phyloP scores from a whole-genome alignment of 2,888 invertebrate species.

The Drosophila greeni region DNA sequence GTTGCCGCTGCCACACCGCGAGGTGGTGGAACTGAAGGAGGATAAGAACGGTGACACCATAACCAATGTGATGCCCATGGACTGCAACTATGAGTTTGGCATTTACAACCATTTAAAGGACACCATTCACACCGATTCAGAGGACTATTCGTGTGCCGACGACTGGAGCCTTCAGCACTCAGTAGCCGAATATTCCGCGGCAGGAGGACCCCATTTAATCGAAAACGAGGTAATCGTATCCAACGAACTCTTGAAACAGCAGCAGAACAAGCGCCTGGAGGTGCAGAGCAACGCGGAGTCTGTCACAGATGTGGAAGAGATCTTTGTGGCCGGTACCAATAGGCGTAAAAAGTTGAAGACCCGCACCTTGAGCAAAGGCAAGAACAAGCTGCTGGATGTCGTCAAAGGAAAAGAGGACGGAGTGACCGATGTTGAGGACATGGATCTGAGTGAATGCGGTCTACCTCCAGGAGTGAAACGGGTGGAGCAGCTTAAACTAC shows the following conservation, averaged over 20 bases:
- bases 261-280: constrained; percentile 69
- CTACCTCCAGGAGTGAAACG: constrained; percentile 49
- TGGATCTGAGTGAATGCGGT: constrained; percentile 77
- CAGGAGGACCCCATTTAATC: constrained; percentile 49
- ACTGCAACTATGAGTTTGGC: constrained; percentile 75
- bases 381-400: constrained; percentile 68
- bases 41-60: constrained; percentile 78
- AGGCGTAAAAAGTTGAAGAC: constrained; percentile 76
- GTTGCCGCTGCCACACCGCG: constrained; percentile 79
- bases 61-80: constrained; percentile 79
- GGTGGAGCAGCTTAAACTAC: constrained; percentile 54
- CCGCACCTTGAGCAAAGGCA: constrained; percentile 72
- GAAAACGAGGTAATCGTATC: constrained; percentile 72
- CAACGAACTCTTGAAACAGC: constrained; percentile 72
- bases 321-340: constrained; percentile 74
- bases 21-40: constrained; percentile 79
- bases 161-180: constrained; percentile 56
- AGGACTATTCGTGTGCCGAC: constrained; percentile 76
- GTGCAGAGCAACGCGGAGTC: constrained; percentile 75
- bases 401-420: constrained; percentile 55
- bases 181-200: constrained; percentile 47
- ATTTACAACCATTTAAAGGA: constrained; percentile 75
- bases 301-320: constrained; percentile 80
- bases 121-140: constrained; percentile 78
- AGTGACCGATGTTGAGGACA: constrained; percentile 78